phyloP scores from a whole-genome alignment of 53 echinoderm and acorn worm species.

The Patiria pectinifera region DNA sequence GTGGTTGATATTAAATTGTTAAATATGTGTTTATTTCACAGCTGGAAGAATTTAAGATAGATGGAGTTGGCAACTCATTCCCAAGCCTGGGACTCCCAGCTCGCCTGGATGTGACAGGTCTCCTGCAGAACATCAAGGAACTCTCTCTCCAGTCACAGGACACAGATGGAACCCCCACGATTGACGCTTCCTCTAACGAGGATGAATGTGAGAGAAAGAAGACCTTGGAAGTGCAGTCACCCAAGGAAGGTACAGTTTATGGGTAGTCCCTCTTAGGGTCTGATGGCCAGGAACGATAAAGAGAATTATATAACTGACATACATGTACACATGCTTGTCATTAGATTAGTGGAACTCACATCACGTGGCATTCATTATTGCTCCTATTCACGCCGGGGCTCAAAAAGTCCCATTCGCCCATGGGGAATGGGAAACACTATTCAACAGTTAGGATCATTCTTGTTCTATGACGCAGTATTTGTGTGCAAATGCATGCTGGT shows the following conservation, averaged over 20 bases:
- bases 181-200: not conserved
- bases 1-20: not conserved
- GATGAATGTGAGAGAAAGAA: not conserved
- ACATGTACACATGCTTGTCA: too few species aligned
- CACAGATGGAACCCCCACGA: conserved; percentile 8
- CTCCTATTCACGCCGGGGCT: too few species aligned
- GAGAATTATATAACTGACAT: too few species aligned
- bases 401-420: too few species aligned
- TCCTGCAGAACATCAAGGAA: conserved; percentile 54
- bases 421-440: too few species aligned
- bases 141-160: conserved; percentile 48
- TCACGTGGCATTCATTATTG: too few species aligned
- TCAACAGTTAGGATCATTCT: too few species aligned
- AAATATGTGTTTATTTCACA: not conserved
- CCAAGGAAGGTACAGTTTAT: conserved; percentile 60
- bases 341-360: too few species aligned
- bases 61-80: conserved; percentile 12
- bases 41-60: conserved; percentile 47
- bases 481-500: too few species aligned
- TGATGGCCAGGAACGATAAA: not conserved
- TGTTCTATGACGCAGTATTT: too few species aligned
- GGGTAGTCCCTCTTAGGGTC: not conserved
- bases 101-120: conserved; percentile 55
- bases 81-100: conserved; percentile 43
- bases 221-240: conserved; percentile 20